phyloP scores from a whole-genome alignment of 2,888 invertebrate species.

The Boloria euphrosyne region DNA sequence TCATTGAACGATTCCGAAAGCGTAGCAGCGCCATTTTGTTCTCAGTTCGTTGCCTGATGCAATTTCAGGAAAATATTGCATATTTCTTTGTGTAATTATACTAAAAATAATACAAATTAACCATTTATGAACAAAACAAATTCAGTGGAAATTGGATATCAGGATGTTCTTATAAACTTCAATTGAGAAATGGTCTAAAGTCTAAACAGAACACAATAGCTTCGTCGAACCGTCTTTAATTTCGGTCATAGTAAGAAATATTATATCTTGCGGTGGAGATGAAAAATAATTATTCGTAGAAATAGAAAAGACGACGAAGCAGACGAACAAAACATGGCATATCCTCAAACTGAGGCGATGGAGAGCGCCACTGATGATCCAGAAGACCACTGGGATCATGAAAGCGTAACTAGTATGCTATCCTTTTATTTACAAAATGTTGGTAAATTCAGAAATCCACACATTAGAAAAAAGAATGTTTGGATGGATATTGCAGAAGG shows the following conservation, averaged over 20 bases:
- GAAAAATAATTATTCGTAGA: background rate
- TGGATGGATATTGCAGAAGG: constrained; percentile 68
- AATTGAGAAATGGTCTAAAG: constrained; percentile 27
- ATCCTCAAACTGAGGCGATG: constrained; percentile 59
- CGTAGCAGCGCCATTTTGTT: constrained; percentile 78
- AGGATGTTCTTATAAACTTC: constrained; percentile 36
- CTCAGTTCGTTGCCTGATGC: constrained; percentile 70
- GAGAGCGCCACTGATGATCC: constrained; percentile 59
- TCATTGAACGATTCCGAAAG: constrained; percentile 50
- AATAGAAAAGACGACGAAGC: no score
- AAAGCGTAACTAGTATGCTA: constrained; percentile 59
- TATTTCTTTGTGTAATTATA: constrained; percentile 17
- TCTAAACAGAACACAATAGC: constrained; percentile 18
- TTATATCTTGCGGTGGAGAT: background rate
- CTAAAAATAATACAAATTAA: background rate
- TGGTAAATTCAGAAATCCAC: constrained; percentile 70
- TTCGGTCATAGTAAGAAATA: background rate
- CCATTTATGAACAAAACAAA: background rate
- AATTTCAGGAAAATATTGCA: constrained; percentile 57
- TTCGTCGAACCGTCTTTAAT: constrained; percentile 10
- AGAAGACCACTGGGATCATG: constrained; percentile 72
- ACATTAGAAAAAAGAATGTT: constrained; percentile 73
- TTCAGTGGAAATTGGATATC: constrained; percentile 2
- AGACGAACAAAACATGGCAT: constrained; percentile 59
- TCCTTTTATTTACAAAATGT: constrained; percentile 66